Evolutionary conservation across 2,113 vertebrate genomes (phyloP), one percentile per base, ranked within the genome.

Genomic region (Suncus etruscus): DNA sequence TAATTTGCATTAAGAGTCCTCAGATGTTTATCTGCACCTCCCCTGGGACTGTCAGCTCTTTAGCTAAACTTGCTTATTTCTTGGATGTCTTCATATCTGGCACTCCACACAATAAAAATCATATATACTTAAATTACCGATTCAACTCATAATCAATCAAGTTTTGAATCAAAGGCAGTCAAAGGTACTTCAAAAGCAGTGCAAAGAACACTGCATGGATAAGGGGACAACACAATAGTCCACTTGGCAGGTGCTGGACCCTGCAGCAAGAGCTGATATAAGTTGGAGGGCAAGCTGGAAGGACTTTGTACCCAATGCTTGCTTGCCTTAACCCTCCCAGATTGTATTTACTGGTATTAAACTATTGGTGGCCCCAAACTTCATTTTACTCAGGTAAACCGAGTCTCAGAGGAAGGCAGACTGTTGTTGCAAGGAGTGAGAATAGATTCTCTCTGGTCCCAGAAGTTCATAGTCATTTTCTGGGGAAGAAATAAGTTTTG

Each of bases 381-480:
- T 88, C 80, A 70, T 24, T 83, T 70, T 58, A 51, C 82, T 68
- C 24, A 32, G 29, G 73, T 63, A 73, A 83, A 80, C 11, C 6
- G 78, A n/a, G 76, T 85, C 68, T 93, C 86, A 70, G 79, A 88
- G 24, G 86, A 15, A 50, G 12, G 2, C 20, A 0, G 86, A 18
- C 51, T 88, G 58, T 18, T 74, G 89, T 18, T 74, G 89, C 22
- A 16, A 45, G 8, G 65, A 45, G 61, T 29, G n/a, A 61, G 31
- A 50, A 29, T 22, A 77, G 80, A 31, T 3, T 72, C 11, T 82
- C 8, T 1, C 18, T 0, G 94, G 91, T 58, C 89, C 7, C 24
- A 94, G 68, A 83, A 96, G 69, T 75, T 98, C 97, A 14, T 98
- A 98, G 5, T 97, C 95, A 12, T n/a, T 32, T 10, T 98, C 97